Evolutionary conservation across 30 jellyfish, hydroid and myxozoan genomes (phyloP).

Genomic region (Sanderia malayensis): DNA sequence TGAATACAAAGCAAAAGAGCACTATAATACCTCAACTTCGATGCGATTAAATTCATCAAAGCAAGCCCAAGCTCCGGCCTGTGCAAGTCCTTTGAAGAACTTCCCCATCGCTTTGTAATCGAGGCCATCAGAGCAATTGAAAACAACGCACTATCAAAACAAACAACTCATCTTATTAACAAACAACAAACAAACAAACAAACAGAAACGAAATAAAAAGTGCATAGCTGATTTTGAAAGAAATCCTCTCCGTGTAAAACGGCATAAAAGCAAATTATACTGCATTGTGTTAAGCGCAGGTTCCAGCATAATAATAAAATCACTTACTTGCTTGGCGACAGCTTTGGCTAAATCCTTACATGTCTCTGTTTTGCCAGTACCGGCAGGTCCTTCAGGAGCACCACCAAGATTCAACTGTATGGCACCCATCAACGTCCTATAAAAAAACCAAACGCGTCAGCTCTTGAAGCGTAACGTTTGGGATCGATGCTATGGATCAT

Average conservation of each 20-base stretch:
- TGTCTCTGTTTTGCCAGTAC: constrained; percentile 45
- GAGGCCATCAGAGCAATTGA: constrained; percentile 45
- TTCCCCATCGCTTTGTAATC: constrained; percentile 46
- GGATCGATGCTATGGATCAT: too few relatives aligned
- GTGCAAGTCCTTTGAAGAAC: constrained; percentile 45
- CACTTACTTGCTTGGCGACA: constrained; percentile 37
- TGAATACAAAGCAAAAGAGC: too few relatives aligned
- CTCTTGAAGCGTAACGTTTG: too few relatives aligned
- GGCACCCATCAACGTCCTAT: constrained; percentile 46
- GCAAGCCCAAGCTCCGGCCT: constrained; percentile 64
- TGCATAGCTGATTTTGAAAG: too few relatives aligned
- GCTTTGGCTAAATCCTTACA: constrained; percentile 49
- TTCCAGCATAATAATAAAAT: neutral
- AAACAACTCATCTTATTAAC: too few relatives aligned
- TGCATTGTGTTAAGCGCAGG: too few relatives aligned
- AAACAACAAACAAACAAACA: neutral
- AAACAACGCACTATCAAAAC: constrained; percentile 24
- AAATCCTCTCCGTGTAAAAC: too few relatives aligned
- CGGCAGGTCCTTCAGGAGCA: constrained; percentile 58
- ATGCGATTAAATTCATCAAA: too few relatives aligned
- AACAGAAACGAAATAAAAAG: too few relatives aligned
- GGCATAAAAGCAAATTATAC: too few relatives aligned
- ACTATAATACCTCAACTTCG: constrained; percentile 40
- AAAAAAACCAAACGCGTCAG: neutral
- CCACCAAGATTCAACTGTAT: constrained; percentile 45